Percentiles rank a stretch among this genome's conserved stretches.
Conservation (phyloP, 2,113 vertebrate genomes). For the Hystrix cristata region DNA sequence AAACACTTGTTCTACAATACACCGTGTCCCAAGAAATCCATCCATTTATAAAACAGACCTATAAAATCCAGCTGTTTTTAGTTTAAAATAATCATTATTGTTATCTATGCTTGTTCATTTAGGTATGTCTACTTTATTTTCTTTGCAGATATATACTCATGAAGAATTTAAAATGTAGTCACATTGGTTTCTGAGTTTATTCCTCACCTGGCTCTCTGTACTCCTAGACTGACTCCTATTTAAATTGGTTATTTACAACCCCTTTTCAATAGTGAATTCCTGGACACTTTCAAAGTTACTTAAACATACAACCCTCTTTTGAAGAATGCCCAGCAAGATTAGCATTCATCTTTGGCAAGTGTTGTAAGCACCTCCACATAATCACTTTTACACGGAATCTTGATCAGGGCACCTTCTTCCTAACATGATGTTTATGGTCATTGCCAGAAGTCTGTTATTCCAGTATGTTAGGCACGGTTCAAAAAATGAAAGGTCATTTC, state of each 20-base stretch:
- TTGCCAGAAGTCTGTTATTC: neutral
- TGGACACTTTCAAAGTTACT: constrained; percentile 34
- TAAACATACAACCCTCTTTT: constrained; percentile 37
- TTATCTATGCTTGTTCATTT: constrained; percentile 10
- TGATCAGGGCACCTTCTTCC: neutral
- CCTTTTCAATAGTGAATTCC: constrained; percentile 19
- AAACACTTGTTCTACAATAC: neutral
- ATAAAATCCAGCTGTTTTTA: neutral
- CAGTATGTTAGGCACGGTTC: neutral
- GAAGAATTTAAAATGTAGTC: neutral
- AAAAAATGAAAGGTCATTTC: constrained; percentile 2
- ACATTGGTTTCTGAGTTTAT: constrained; percentile 7
- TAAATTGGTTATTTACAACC: neutral
- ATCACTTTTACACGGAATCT: neutral
- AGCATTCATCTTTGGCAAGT: neutral
- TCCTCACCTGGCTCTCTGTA: neutral
- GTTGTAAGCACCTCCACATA: neutral
- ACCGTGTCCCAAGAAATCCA: neutral
- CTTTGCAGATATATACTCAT: neutral
- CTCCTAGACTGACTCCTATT: neutral
- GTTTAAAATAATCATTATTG: constrained; percentile 4
- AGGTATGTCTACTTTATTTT: neutral
- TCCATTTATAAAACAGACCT: neutral
- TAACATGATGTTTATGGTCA: neutral
- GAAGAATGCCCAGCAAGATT: constrained; percentile 1